Conservation (phyloP, 1,140 invertebrate species). For the Rhynchophorus ferrugineus region DNA sequence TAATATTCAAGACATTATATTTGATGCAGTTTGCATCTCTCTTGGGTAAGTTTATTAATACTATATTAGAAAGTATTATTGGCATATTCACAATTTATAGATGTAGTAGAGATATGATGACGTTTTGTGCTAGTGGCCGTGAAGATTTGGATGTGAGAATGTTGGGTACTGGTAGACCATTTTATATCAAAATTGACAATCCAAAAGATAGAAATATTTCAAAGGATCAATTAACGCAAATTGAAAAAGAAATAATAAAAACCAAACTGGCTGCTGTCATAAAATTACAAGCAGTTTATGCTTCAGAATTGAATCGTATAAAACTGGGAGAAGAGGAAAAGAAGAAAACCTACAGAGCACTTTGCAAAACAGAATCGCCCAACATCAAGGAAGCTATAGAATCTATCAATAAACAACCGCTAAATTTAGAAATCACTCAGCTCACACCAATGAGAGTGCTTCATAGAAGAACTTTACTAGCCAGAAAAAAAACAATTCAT, state of each 20-base stretch:
- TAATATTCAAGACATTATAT: conserved; percentile 88
- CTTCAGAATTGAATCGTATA: conserved; percentile 59
- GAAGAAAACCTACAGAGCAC: conserved; percentile 73
- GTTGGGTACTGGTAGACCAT: conserved; percentile 78
- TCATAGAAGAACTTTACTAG: conserved; percentile 66
- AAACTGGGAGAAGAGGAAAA: conserved; percentile 84
- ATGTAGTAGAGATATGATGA: conserved; percentile 21
- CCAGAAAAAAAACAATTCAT: conserved; percentile 56
- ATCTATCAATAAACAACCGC: conserved; percentile 38
- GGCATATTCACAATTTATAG: conserved; percentile 14
- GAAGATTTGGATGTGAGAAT: conserved; percentile 88
- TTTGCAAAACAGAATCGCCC: conserved; percentile 54
- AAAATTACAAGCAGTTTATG: conserved; percentile 56
- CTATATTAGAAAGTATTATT: conserved; percentile 4
- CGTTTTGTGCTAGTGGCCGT: conserved; percentile 81
- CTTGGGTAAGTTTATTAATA: conserved; percentile 42
- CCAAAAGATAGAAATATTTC: conserved; percentile 52
- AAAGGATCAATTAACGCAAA: conserved; percentile 42
- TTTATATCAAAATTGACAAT: conserved; percentile 74
- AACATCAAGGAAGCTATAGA: conserved; percentile 48
- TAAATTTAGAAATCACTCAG: conserved; percentile 44
- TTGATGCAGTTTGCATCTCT: conserved; percentile 49
- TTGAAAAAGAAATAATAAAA: conserved; percentile 57
- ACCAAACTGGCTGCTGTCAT: conserved; percentile 55
- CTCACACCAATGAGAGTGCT: conserved; percentile 79